These are phyloP conservation scores for Okapia johnstoni DNA, from an alignment of 2,113 vertebrate species.

Conservation along the genomic window DNA sequence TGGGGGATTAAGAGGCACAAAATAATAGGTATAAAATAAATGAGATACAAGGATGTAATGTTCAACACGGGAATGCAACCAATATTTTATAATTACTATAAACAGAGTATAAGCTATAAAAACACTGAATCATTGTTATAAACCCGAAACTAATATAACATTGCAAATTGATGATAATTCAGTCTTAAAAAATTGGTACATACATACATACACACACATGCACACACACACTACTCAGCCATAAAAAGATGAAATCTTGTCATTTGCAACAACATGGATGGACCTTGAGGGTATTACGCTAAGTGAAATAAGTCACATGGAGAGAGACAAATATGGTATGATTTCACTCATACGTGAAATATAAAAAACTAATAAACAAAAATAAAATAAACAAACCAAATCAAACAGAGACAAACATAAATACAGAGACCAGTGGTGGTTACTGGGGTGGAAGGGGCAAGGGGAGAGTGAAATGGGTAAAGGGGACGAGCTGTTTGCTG, in stretches of 20 bases:
- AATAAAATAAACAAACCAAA: not conserved
- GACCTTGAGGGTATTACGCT: not conserved
- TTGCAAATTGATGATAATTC: not conserved
- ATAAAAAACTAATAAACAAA: not conserved
- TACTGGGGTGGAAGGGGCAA: not conserved
- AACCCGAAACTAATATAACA: not conserved
- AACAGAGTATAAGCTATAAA: not conserved
- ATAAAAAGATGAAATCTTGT: not conserved
- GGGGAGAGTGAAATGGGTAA: not conserved
- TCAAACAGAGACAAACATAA: not conserved
- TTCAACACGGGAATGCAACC: not conserved
- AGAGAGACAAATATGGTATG: not conserved
- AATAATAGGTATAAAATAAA: not conserved
- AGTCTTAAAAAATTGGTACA: not conserved
- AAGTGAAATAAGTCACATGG: not conserved
- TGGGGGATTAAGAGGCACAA: not conserved
- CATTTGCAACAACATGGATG: not conserved
- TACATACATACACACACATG: not conserved
- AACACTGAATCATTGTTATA: not conserved
- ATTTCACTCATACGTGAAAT: not conserved
- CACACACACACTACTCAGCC: not conserved
- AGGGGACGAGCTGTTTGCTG: not conserved
- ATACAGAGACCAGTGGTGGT: not conserved
- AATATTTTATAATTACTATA: not conserved
- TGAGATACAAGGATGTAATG: not conserved